phyloP scores from a whole-genome alignment of 30 jellyfish, hydroid and myxozoan genomes.

The Turritopsis dohrnii region DNA sequence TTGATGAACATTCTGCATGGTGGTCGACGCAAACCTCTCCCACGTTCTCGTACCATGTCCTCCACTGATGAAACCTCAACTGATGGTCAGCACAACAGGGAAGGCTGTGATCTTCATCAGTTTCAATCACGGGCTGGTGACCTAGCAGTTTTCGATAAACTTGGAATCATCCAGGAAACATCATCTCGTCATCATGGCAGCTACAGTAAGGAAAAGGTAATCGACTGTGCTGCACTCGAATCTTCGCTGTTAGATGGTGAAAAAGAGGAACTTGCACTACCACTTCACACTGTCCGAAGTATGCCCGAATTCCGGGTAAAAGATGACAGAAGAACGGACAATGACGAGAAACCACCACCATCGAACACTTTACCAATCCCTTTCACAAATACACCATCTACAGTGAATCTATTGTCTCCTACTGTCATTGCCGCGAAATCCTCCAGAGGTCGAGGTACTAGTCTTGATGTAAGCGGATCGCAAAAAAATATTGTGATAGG shows the following conservation, averaged over 20 bases:
- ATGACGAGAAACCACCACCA: not conserved
- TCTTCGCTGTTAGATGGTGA: constrained; percentile 14
- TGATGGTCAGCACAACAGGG: not conserved
- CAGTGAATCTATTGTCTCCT: constrained; percentile 24
- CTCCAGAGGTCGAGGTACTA: constrained; percentile 9
- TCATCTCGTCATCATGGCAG: not conserved
- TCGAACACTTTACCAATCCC: not conserved
- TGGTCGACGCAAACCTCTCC: not conserved
- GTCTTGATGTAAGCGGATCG: not conserved
- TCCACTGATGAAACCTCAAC: not conserved
- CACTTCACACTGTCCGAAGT: constrained; percentile 9
- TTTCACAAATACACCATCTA: not conserved
- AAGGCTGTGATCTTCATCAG: not conserved
- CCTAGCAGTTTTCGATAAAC: constrained; percentile 22
- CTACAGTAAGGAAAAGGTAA: constrained; percentile 16
- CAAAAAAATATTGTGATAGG: not conserved
- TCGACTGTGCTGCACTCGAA: constrained; percentile 41
- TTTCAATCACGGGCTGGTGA: constrained; percentile 22
- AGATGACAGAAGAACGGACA: not conserved
- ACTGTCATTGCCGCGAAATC: constrained; percentile 22
- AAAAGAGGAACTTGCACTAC: not conserved
- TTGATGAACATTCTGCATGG: constrained; percentile 15
- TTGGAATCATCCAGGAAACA: constrained; percentile 12
- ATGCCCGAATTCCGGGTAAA: not conserved
- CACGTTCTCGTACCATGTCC: constrained; percentile 20